A percentile compares a stretch with the other conserved stretches of the same genome.
These are phyloP conservation scores for Kobus ellipsiprymnus DNA, from an alignment of 2,113 vertebrate species.

Conservation along the genomic window DNA sequence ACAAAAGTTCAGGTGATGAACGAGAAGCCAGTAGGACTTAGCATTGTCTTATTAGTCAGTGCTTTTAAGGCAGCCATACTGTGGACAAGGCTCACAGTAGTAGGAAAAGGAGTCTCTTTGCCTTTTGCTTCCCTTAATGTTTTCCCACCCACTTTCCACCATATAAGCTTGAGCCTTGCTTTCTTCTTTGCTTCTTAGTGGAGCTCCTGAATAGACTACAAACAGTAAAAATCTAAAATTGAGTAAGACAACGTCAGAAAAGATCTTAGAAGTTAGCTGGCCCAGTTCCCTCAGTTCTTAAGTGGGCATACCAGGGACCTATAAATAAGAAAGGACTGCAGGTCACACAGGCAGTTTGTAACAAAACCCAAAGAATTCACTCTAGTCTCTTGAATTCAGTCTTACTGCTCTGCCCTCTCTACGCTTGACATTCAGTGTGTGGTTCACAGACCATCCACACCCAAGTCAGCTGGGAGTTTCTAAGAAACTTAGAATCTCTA, in stretches of 20 bases:
- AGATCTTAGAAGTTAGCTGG: background rate
- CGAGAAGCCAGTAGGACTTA: background rate
- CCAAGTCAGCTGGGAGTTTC: background rate
- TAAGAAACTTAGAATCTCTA: background rate
- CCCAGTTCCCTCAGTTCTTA: background rate
- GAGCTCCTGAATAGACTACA: background rate
- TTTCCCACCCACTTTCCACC: background rate
- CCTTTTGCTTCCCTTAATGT: background rate
- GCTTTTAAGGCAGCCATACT: background rate
- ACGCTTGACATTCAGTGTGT: too few relatives aligned
- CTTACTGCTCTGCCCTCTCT: accelerated
- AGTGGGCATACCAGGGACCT: background rate
- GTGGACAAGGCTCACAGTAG: too few relatives aligned
- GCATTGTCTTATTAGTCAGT: background rate
- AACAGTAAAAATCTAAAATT: background rate
- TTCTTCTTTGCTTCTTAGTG: background rate
- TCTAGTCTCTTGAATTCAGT: background rate
- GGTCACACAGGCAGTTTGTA: background rate
- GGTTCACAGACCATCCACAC: too few relatives aligned
- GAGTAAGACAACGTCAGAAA: background rate
- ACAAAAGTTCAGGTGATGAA: background rate
- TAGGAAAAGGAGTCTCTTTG: background rate
- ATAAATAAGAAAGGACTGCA: background rate
- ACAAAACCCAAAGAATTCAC: background rate
- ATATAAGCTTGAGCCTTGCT: background rate